These are phyloP conservation scores for Anoplophora glabripennis DNA, from an alignment of 1,140 invertebrate species.

Conservation along the genomic window DNA sequence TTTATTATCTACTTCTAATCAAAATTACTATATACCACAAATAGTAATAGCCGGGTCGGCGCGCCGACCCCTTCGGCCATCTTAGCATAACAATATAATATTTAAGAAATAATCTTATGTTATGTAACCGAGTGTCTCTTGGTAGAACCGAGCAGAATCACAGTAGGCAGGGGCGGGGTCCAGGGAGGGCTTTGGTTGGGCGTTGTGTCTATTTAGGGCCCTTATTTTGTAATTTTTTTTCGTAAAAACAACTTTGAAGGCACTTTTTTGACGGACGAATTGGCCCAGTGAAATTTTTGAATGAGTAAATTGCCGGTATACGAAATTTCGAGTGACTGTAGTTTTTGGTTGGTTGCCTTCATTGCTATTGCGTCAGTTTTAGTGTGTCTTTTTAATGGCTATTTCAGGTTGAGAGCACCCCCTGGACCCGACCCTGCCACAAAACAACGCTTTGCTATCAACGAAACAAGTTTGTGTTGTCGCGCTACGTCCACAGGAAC, in stretches of 20 bases:
- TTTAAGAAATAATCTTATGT: slow-evolving; percentile 52
- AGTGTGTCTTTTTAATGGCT: slow-evolving; percentile 62
- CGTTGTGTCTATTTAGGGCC: slow-evolving; percentile 78
- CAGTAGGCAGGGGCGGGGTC: slow-evolving; percentile 52
- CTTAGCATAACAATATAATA: slow-evolving; percentile 52
- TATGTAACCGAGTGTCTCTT: slow-evolving; percentile 46
- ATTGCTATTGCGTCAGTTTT: slow-evolving; percentile 60
- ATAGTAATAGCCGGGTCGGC: slow-evolving; percentile 44
- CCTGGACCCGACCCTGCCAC: slow-evolving; percentile 53
- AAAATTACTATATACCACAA: slow-evolving; percentile 53
- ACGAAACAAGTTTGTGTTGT: background rate
- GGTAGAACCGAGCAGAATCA: slow-evolving; percentile 40
- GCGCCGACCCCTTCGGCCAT: slow-evolving; percentile 34
- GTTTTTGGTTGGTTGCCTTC: slow-evolving; percentile 52
- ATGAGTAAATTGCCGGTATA: slow-evolving; percentile 56
- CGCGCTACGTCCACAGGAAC: too few species aligned
- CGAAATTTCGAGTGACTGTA: slow-evolving; percentile 61
- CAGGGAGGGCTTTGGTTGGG: slow-evolving; percentile 62
- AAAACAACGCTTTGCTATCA: slow-evolving; percentile 44
- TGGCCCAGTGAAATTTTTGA: slow-evolving; percentile 69
- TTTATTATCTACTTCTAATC: slow-evolving; percentile 51
- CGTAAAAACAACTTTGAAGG: slow-evolving; percentile 82
- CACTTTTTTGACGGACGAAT: slow-evolving; percentile 85
- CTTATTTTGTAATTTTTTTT: slow-evolving; percentile 70
- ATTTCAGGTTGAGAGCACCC: slow-evolving; percentile 65